Evolutionary conservation across 2,888 invertebrate genomes (phyloP).

Genomic region (Rugalucina vietnamica): DNA sequence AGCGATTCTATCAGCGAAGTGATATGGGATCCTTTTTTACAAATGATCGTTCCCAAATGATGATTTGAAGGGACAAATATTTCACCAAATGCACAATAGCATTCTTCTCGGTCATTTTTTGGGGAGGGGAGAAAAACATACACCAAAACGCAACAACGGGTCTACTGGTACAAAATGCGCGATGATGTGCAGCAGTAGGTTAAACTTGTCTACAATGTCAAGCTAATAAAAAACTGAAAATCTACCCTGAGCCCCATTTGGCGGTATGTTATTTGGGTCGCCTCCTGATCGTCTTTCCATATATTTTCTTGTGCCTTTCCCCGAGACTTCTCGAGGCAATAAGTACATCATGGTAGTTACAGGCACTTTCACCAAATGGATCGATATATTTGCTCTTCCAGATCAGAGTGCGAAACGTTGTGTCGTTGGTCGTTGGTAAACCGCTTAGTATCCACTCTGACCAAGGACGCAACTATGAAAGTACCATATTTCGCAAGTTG

Average conservation of each 20-base stretch:
- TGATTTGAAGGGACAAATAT: neutral
- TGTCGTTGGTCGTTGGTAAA: slow-evolving; percentile 17
- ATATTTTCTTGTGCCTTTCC: neutral
- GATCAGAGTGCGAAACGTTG: slow-evolving; percentile 30
- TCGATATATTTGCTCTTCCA: slow-evolving; percentile 11
- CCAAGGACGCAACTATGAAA: slow-evolving; percentile 22
- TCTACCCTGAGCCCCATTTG: slow-evolving; percentile 26
- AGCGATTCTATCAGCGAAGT: neutral
- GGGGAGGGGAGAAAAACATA: slow-evolving; percentile 17
- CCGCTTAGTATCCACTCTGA: slow-evolving; percentile 37
- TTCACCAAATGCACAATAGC: neutral
- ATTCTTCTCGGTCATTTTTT: slow-evolving; percentile 33
- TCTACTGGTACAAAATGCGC: slow-evolving; percentile 40
- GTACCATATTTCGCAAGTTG: neutral
- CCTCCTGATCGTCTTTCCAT: slow-evolving; percentile 17
- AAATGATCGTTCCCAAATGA: neutral
- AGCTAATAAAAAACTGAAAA: slow-evolving; percentile 2
- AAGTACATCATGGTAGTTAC: neutral
- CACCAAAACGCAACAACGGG: neutral
- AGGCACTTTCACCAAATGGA: slow-evolving; percentile 6
- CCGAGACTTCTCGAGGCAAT: neutral
- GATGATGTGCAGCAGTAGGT: slow-evolving; percentile 19
- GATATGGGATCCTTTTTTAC: neutral
- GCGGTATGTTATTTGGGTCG: slow-evolving; percentile 29
- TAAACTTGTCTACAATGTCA: neutral